phyloP scores from a whole-genome alignment of 2,113 vertebrate genomes.

The Tetrao urogallus region DNA sequence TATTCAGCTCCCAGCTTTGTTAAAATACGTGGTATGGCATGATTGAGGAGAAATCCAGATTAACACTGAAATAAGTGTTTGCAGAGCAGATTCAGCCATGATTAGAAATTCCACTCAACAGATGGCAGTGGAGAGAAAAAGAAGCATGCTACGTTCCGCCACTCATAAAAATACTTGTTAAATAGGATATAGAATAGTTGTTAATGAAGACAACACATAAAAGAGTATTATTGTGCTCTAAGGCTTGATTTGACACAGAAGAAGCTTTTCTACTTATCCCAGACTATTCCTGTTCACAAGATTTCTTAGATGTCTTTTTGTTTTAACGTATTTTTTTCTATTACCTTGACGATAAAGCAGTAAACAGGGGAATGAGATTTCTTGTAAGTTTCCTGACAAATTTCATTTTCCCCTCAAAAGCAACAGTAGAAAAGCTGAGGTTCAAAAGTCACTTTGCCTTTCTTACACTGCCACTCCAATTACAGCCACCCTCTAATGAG shows the following conservation, averaged over 20 bases:
- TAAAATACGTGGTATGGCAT: not conserved
- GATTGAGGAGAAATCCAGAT: not conserved
- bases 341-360: slow-evolving; percentile 50
- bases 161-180: slow-evolving; percentile 26
- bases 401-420: not conserved
- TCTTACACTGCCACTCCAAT: slow-evolving; percentile 55
- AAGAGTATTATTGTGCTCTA: slow-evolving; percentile 28
- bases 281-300: slow-evolving; percentile 4
- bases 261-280: slow-evolving; percentile 4
- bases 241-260: slow-evolving; percentile 28
- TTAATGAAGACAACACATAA: slow-evolving; percentile 44
- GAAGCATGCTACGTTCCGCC: not conserved
- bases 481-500: slow-evolving; percentile 16
- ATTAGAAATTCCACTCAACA: slow-evolving; percentile 20
- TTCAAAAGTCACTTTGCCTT: slow-evolving; percentile 30
- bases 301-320: slow-evolving; percentile 35
- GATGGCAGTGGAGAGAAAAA: slow-evolving; percentile 55
- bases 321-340: not conserved
- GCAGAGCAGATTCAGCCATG: slow-evolving; percentile 21
- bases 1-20: not conserved
- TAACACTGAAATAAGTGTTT: slow-evolving; percentile 8
- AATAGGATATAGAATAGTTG: slow-evolving; percentile 3
- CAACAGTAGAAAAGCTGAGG: not conserved
- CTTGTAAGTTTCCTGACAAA: slow-evolving; percentile 12
- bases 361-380: slow-evolving; percentile 31